phyloP scores from a whole-genome alignment of 2,888 invertebrate genomes.

The Athrips mouffetella region DNA sequence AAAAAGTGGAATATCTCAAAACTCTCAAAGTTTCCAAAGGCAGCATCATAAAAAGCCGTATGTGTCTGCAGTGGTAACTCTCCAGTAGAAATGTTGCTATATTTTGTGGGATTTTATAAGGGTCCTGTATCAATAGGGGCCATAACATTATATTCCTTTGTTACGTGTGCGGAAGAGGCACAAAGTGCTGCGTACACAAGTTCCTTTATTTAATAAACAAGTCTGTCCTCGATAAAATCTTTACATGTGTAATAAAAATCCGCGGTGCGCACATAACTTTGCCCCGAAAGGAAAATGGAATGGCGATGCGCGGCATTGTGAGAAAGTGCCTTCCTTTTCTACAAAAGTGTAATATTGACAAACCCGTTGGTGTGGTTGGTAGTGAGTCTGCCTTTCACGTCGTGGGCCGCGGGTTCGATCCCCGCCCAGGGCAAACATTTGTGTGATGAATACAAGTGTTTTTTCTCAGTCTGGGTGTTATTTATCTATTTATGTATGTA shows the following conservation, averaged over 20 bases:
- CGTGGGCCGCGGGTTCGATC: too few species aligned
- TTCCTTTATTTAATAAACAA: slow-evolving; percentile 49
- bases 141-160: slow-evolving; percentile 15
- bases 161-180: slow-evolving; percentile 2
- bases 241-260: slow-evolving; percentile 43
- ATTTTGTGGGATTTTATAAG: slow-evolving; percentile 4
- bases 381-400: too few species aligned
- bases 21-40: slow-evolving; percentile 4
- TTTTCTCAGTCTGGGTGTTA: too few species aligned
- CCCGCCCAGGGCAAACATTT: too few species aligned
- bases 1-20: neutral
- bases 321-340: neutral
- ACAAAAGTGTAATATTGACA: too few species aligned
- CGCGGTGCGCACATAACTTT: slow-evolving; percentile 26
- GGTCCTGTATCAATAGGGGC: slow-evolving; percentile 1
- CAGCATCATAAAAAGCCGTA: neutral
- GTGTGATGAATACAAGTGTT: too few species aligned
- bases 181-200: slow-evolving; percentile 26
- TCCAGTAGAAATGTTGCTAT: slow-evolving; percentile 6
- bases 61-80: slow-evolving; percentile 1
- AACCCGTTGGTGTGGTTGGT: too few species aligned
- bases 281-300: slow-evolving; percentile 24
- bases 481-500: too few species aligned
- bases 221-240: slow-evolving; percentile 41
- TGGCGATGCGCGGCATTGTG: slow-evolving; percentile 1